Base-by-base conservation (phyloP, 2,888 invertebrate species). In the Nomada fabriciana region DNA sequence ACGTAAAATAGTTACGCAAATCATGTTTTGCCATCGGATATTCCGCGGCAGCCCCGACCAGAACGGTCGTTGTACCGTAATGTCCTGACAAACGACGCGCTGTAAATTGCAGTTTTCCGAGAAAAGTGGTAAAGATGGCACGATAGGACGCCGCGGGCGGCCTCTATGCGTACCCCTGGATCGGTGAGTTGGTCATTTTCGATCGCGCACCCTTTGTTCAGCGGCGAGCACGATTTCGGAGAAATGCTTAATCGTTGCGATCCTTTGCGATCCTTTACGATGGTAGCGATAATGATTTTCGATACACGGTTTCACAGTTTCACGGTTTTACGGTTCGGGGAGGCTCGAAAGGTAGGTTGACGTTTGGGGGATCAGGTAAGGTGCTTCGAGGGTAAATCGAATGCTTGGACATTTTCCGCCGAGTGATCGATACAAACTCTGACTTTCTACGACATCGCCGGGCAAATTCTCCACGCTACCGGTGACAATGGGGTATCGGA, bases 41-140 rank as follows among this genome's bases (percentile, higher is more conserved):
- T 36, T 42, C 53, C 50, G 25, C 11, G 59, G 60, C 23, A 57
- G 29, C 13, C 63, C 59, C 63, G 43, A 25, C 60, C 57, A 11
- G 13, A 2, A 20, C 60, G 71, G 70, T 60, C 76, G 55, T 71
- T 73, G 75, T 57, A 76, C 83, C 57, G 71, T 86, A 81, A 80
- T 57, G 74, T 60, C 25, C 75, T 57, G 61, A 70, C 65, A 68
- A 65, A 43, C 75, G 67, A 78, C 65, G 72, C 25, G 60, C 69
- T 64, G 81, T 64, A 69, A 81, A 78, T 74, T 81, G 73, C 79
- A 53, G 55, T 76, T 84, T 84, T 69, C 81, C 78, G 20, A 53
- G 82, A 80, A 82, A 50, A 64, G 64, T 61, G 52, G 69, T 80
- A 80, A 82, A 72, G 76, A 76, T 70, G 55, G 42, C 20, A 23